A percentile compares a stretch with the other conserved stretches of the same genome.
Conservation (phyloP, 2,797 vertebrate species). For the Pangasius macronema region DNA sequence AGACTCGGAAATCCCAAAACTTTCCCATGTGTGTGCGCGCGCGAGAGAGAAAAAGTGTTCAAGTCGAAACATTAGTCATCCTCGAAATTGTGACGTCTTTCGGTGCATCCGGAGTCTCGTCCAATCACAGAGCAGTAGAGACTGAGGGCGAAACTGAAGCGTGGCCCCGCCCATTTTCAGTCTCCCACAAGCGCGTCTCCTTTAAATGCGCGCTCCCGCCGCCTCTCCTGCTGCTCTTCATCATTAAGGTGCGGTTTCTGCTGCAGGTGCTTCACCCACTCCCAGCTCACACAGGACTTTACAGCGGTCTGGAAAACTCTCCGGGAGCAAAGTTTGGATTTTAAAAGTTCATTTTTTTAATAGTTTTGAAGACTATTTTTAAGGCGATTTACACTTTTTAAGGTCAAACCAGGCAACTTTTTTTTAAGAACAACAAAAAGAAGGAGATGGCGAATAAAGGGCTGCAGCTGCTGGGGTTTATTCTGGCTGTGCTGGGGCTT, state of each 20-base stretch:
- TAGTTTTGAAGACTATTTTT: background rate
- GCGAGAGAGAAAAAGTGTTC: background rate
- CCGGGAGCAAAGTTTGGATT: background rate
- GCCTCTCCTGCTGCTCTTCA: background rate
- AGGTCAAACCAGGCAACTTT: background rate
- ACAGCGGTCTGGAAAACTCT: background rate
- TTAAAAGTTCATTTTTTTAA: background rate
- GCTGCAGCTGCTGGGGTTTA: conserved; percentile 85
- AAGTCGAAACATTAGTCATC: conserved; percentile 9
- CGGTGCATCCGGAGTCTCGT: background rate
- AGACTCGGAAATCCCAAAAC: conserved; percentile 6
- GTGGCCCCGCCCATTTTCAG: conserved; percentile 68
- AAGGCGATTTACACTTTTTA: background rate
- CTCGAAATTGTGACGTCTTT: conserved; percentile 16
- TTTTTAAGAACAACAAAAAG: background rate
- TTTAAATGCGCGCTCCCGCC: conserved; percentile 29
- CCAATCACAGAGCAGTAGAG: background rate
- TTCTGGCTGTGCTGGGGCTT: conserved; percentile 77
- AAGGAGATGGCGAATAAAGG: conserved; percentile 83
- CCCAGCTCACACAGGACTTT: background rate
- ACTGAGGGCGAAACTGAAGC: conserved; percentile 68
- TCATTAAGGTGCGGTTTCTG: conserved; percentile 66
- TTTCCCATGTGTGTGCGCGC: background rate
- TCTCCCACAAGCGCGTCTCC: background rate
- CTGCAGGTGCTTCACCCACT: conserved; percentile 66